phyloP scores from a whole-genome alignment of 2,888 invertebrate genomes.

The Carpatolechia fugitivella region DNA sequence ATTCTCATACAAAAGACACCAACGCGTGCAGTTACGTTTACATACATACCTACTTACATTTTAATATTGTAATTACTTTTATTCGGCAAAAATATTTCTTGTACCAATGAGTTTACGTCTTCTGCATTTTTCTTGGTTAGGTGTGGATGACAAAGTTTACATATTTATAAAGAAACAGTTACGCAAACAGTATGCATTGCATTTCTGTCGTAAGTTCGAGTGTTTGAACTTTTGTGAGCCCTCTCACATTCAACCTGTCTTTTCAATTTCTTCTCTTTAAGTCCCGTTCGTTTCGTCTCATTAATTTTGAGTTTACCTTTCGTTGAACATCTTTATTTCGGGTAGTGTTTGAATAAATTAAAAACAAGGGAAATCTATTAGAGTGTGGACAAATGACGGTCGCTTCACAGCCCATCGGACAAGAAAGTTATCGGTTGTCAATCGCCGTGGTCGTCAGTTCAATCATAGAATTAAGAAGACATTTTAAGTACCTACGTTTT shows the following conservation, averaged over 20 bases:
- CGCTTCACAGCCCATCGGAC: constrained; percentile 43
- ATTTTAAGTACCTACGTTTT: not conserved
- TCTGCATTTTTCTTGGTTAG: not conserved
- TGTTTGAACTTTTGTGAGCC: not conserved
- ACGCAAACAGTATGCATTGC: not conserved
- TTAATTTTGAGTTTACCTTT: constrained; percentile 5
- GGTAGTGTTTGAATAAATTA: constrained; percentile 10
- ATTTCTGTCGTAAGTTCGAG: too few species aligned
- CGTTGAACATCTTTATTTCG: constrained; percentile 15
- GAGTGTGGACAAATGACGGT: constrained; percentile 40
- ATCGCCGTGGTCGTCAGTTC: constrained; percentile 18
- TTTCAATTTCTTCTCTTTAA: not conserved
- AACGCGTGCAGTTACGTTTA: not conserved
- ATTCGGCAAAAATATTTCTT: too few species aligned
- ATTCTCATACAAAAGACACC: not conserved
- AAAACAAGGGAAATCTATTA: constrained; percentile 27
- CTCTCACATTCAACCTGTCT: not conserved
- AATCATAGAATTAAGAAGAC: constrained; percentile 26
- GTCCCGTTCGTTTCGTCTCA: constrained; percentile 11
- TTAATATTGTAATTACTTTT: too few species aligned
- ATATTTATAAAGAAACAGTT: not conserved
- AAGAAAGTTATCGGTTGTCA: constrained; percentile 28
- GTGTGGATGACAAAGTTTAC: too few species aligned
- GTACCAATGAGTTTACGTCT: too few species aligned
- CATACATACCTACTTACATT: too few species aligned